Evolutionary conservation across 2,113 vertebrate genomes (phyloP).

Genomic region (Gopherus evgoodei): DNA sequence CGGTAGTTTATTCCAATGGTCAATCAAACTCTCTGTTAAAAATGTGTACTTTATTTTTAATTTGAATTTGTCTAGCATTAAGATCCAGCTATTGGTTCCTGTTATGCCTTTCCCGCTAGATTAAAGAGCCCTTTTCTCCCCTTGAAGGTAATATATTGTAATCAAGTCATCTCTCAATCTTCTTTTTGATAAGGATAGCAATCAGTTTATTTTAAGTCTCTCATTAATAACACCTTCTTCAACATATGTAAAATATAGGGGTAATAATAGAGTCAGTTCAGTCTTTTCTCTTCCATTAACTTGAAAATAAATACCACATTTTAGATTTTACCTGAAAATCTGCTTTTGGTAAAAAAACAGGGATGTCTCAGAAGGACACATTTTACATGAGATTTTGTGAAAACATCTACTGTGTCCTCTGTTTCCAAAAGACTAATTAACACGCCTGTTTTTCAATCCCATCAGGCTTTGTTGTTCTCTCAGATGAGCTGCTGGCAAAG

Average conservation of each 20-base stretch:
- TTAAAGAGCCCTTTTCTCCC: neutral
- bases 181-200: neutral
- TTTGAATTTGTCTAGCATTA: neutral
- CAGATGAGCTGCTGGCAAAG: neutral
- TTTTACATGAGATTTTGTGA: neutral
- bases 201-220: neutral
- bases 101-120: neutral
- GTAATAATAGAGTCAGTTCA: neutral
- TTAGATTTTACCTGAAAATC: conserved; percentile 17
- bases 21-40: neutral
- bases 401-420: neutral
- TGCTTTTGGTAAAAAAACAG: neutral
- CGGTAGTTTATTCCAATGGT: neutral
- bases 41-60: neutral
- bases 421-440: neutral
- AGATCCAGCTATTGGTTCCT: neutral
- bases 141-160: neutral
- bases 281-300: neutral
- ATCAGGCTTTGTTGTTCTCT: neutral
- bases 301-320: neutral
- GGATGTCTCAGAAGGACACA: neutral
- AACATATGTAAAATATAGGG: neutral
- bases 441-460: neutral
- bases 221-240: conserved; percentile 30
- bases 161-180: neutral